Evolutionary conservation across 1,140 invertebrate genomes (phyloP).

Genomic region (Sycobia sp.): DNA sequence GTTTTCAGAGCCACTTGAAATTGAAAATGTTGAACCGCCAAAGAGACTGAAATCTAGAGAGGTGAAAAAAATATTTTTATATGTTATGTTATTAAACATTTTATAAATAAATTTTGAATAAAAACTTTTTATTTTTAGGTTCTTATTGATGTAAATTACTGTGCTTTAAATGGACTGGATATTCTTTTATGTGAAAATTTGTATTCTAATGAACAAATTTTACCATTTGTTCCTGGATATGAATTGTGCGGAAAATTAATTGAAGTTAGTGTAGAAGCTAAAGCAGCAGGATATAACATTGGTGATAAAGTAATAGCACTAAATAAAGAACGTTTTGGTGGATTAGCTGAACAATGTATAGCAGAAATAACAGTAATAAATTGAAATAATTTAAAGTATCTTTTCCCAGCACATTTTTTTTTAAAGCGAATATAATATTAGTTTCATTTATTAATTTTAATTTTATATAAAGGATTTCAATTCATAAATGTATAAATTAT

Average conservation of each 20-base stretch:
- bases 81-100: neutral
- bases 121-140: constrained; percentile 53
- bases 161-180: constrained; percentile 68
- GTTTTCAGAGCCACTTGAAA: constrained; percentile 55
- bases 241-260: constrained; percentile 63
- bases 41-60: constrained; percentile 51
- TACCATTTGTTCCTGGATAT: constrained; percentile 65
- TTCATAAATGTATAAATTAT: no score
- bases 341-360: constrained; percentile 64
- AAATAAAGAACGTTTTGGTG: constrained; percentile 61
- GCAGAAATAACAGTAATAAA: constrained; percentile 57
- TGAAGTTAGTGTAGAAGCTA: constrained; percentile 52
- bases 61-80: constrained; percentile 47
- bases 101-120: constrained; percentile 3
- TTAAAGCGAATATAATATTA: neutral
- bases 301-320: constrained; percentile 64
- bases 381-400: neutral
- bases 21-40: constrained; percentile 52
- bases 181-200: constrained; percentile 60
- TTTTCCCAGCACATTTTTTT: no score
- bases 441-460: neutral
- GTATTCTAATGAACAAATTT: constrained; percentile 55
- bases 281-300: constrained; percentile 47
- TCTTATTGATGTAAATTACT: constrained; percentile 64
- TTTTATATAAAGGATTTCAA: no score